Base-by-base conservation (phyloP, 2,888 invertebrate genomes). In the Folsomia manolachei region DNA sequence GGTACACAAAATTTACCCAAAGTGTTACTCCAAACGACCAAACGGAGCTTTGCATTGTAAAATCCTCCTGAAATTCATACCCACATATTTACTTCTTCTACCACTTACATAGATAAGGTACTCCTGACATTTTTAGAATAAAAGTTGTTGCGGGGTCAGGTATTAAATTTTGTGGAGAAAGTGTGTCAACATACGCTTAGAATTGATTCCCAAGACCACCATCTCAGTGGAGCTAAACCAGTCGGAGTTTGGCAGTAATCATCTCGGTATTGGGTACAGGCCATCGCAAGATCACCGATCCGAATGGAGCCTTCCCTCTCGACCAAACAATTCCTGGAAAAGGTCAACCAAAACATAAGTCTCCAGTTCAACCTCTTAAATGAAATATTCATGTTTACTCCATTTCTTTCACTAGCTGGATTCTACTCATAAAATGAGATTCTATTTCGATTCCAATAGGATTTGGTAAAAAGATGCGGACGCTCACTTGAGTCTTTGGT, bases 181-280 rank as follows among this genome's bases (percentile, higher is more conserved):
- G 56, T 56, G 19, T 7, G 56, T 56, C 19, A n/a, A 25, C 77
- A 84, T 85, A 89, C 89, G 84, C 88, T 81, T 61, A 89, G 83
- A 81, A 89, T 87, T 80, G 88, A 88, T 82, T 89, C 89, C 89
- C 89, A 89, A 60, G 89, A 88, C 79, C 88, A 83, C 89, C 89
- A 89, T 80, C 89, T 84, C 73, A 89, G 87, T 39, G 89, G 89
- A 61, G 87, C 87, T 62, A 88, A 87, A 82, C 88, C 85, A 66
- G 88, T 87, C 53, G 88, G 87, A 79, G 89, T 88, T 82, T 88
- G 88, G 78, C 88, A 87, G 82, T 89, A 89, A 82, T 89, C 88
- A 82, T 88, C 88, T 80, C 86, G 85, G 82, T 89, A 89, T 81
- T 88, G 86, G 74, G 87, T 86, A 82, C 88, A 88, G 81, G 88